Evolutionary conservation across 2,888 invertebrate genomes (phyloP).

Genomic region (Scrobipalpa costella): DNA sequence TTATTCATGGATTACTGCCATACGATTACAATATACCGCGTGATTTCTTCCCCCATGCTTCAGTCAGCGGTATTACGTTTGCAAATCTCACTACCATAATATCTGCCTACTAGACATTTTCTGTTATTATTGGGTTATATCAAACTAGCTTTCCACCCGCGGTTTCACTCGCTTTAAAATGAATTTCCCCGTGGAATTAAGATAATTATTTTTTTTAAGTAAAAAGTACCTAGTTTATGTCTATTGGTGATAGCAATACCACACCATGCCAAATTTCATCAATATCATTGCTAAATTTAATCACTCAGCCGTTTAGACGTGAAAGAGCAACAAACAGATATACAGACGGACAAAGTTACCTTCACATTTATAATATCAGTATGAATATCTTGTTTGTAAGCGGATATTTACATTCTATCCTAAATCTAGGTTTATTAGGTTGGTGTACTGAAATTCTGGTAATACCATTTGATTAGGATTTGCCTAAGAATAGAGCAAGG

Average conservation of each 20-base stretch:
- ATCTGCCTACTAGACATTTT: background rate
- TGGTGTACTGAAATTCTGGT: background rate
- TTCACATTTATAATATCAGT: too few relatives aligned
- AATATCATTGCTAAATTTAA: too few relatives aligned
- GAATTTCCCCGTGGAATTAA: too few relatives aligned
- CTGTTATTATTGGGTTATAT: background rate
- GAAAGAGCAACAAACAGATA: too few relatives aligned
- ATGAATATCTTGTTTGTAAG: too few relatives aligned
- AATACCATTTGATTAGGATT: background rate
- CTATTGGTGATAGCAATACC: too few relatives aligned
- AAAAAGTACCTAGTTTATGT: background rate
- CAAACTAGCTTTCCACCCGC: background rate
- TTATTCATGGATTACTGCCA: conserved; percentile 51
- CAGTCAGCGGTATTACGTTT: conserved; percentile 20
- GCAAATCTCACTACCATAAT: conserved; percentile 11
- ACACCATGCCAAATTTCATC: too few relatives aligned
- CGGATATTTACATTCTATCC: background rate
- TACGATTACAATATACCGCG: conserved; percentile 52
- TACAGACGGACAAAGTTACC: background rate
- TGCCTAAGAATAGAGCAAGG: background rate
- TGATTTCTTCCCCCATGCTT: conserved; percentile 46
- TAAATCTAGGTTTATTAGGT: background rate
- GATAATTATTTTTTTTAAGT: background rate
- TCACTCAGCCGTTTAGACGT: too few relatives aligned
- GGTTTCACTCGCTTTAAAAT: background rate